A percentile compares a stretch with the other conserved stretches of the same genome.
These are phyloP conservation scores for Calycopis cecrops DNA, from an alignment of 1,140 invertebrate genomes.

Conservation along the genomic window DNA sequence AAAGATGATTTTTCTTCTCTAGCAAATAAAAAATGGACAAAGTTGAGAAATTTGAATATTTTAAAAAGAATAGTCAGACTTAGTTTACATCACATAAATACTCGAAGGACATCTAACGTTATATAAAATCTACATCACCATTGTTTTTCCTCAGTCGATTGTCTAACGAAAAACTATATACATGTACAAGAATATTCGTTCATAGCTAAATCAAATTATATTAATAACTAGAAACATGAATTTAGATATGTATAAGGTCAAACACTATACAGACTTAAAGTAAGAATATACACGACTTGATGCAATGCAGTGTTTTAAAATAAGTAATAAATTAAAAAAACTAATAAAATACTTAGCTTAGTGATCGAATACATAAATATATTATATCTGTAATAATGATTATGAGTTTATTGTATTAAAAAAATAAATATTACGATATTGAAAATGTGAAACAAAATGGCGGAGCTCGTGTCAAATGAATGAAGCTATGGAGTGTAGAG, in stretches of 20 bases:
- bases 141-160: conserved; percentile 47
- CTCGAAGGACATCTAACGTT: background rate
- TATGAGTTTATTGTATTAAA: too few relatives aligned
- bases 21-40: background rate
- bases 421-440: too few relatives aligned
- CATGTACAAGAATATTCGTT: conserved; percentile 25
- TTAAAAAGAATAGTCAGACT: conserved; percentile 10
- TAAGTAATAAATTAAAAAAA: too few relatives aligned
- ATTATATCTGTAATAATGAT: too few relatives aligned
- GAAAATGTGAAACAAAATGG: too few relatives aligned
- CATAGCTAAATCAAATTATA: conserved; percentile 7
- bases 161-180: conserved; percentile 40
- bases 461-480: too few relatives aligned
- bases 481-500: too few relatives aligned
- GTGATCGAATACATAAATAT: too few relatives aligned
- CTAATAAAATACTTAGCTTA: too few relatives aligned
- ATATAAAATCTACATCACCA: conserved; percentile 32
- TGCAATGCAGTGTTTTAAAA: too few relatives aligned
- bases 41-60: background rate
- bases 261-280: background rate
- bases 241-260: background rate
- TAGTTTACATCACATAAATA: conserved; percentile 21
- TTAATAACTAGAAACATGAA: background rate
- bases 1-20: too few relatives aligned
- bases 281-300: too few relatives aligned